phyloP scores from a whole-genome alignment of 2,797 vertebrate species.

The Apogon talboti region DNA sequence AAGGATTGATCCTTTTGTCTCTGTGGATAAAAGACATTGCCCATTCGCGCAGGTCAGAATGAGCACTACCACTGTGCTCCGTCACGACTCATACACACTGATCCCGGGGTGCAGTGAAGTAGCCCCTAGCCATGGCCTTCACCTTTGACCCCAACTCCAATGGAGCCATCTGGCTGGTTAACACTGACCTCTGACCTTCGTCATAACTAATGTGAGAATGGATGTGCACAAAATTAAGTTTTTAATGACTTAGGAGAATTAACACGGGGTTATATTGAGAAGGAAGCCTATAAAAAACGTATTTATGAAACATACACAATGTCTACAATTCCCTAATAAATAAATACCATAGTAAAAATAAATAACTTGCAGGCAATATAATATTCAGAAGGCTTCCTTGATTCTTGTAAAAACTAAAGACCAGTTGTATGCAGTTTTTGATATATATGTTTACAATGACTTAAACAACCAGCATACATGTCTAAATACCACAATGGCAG shows the following conservation, averaged over 20 bases:
- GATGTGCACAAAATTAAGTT: conserved; percentile 6
- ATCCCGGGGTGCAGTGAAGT: conserved; percentile 41
- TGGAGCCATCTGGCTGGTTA: conserved; percentile 59
- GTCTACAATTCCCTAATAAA: neutral
- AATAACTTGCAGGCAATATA: too few species aligned
- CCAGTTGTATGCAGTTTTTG: neutral
- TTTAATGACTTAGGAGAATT: conserved; percentile 1
- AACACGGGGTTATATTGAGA: neutral
- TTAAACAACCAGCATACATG: neutral
- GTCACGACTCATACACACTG: conserved; percentile 44
- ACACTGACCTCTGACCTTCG: conserved; percentile 42
- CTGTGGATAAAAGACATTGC: conserved; percentile 45
- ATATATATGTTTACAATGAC: neutral
- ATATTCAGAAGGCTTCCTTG: too few species aligned
- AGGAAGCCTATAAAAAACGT: neutral
- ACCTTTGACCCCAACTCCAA: conserved; percentile 58
- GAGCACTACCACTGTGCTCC: conserved; percentile 44
- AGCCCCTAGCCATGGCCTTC: conserved; percentile 58
- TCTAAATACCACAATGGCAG: conserved; percentile 10
- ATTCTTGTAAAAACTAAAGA: too few species aligned
- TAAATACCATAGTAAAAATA: neutral
- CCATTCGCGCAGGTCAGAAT: conserved; percentile 42
- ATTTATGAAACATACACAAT: neutral
- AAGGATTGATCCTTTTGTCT: conserved; percentile 51
- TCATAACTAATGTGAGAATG: conserved; percentile 17